Evolutionary conservation across 2,113 vertebrate genomes (phyloP), one percentile per base, ranked within the genome.

Genomic region (Entosphenus tridentatus): DNA sequence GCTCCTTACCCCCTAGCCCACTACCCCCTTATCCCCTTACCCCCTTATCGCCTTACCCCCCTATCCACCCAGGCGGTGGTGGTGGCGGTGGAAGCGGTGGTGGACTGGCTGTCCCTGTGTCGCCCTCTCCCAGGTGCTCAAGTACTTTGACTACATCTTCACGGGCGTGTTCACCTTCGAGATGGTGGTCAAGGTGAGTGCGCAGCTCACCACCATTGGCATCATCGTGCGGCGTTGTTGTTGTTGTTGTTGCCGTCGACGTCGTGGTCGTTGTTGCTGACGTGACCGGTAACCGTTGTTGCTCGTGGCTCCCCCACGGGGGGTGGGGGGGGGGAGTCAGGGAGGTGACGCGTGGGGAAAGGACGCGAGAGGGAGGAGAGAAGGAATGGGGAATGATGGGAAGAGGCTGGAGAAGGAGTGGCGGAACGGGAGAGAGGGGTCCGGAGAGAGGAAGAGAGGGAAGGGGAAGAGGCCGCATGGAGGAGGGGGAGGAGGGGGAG

Each of bases 101-200:
- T 21, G 21, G 21, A 21, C 21, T 21, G 21, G 21, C 21, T 21
- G 21, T 21, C 2, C 21, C 21, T 21, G 21, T 21, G 21, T 21
- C 21, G 21, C 21, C 21, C 18, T 65, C 2, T 73, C 69, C 16
- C 73, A 97, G 92, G 89, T 85, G 72, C 83, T 97, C 70, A 95
- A 91, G 73, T 97, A 95, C 77, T 79, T 97, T 83, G 92, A 97
- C 79, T 97, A 97, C 59, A 87, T 87, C 68, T 97, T 97, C 71
- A 97, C 92, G 1, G 91, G 92, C 0, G 92, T 97, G 74, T 97
- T 97, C 75, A 97, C 92, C 17, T 97, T 97, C 71, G 92, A 97
- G 81, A 89, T 97, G 91, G 89, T 97, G 75, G 95, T 97, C 72
- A 97, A 97, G 89, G 92, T 96, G 78, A 84, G 79, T 7, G 14